Evolutionary conservation across 2,113 vertebrate genomes (phyloP), one percentile per base, ranked within the genome.

Genomic region (Phrynosoma blainvillii): DNA sequence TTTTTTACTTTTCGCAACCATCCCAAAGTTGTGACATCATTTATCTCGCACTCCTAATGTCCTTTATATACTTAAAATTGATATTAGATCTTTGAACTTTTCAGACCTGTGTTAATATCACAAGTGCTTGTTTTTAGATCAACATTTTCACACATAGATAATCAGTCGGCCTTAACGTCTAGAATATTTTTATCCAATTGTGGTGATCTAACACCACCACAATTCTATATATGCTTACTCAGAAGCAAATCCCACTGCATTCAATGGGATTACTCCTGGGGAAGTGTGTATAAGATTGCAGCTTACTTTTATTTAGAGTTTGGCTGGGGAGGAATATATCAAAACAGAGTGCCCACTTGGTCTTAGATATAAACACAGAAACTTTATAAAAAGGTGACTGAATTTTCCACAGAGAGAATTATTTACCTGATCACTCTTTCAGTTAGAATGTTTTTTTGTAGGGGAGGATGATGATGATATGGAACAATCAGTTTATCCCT

Each of bases 141-240:
- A 42, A 82, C 79, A 73, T 87, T 93, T 93, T 79, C 62, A 59
- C 47, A 40, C 32, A 82, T 79, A 52, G 23, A 74, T 27, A 62
- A 12, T 87, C 62, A 62, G 32, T 70, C 32, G 27, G 11, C 27
- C 74, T 76, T 36, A 32, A 47, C 20, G 79, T 89, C 79, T 90
- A 91, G 83, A 91, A 56, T 23, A 84, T 83, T 27, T 54, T 54
- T 27, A 0, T 3, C 81, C 65, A 87, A 87, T 70, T 89, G 79
- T 32, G 62, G 52, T 88, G 42, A 75, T 21, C 32, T 54, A 73
- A 32, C n/a, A 36, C 73, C 12, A 20, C 30, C 27, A 16, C 30
- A 30, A 70, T 52, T 13, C 66, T 71, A 71, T 3, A 1, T 32
- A 11, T n/a, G 30, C 70, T 83, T 21, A 68, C 66, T 71, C 42